Evolutionary conservation across 2,113 vertebrate species (phyloP), one percentile per base, ranked within the genome.

Genomic region (Ciconia stormi): DNA sequence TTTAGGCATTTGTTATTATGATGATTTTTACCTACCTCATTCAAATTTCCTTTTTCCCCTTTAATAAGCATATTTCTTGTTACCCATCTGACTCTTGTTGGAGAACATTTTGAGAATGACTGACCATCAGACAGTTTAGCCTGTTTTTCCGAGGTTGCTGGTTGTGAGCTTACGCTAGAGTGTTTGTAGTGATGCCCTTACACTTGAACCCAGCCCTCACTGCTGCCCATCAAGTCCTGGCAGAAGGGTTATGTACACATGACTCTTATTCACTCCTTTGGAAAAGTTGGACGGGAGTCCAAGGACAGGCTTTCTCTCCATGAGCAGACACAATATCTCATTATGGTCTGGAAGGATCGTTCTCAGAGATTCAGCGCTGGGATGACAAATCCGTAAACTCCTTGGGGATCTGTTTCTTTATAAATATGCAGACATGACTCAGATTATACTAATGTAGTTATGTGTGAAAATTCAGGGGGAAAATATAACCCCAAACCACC

Each of bases 401-500:
- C 79, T 88, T 42, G 50, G 90, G 63, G 88, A 92, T 81, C 92
- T 81, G 53, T 70, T 92, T 90, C 92, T 95, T 82, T 93, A 85
- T 77, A 95, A 96, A 82, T 73, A 90, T 3, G 8, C 62, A 88
- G 82, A 86, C 90, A 34, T 90, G 95, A 96, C 90, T 95, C 95
- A 94, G 40, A 67, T 92, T 93, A 76, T 44, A 73, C 58, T 91
- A 89, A 91, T 58, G 89, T 52, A 82, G 66, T 85, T 91, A 69
- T 58, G 81, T 91, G 87, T 95, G 91, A 94, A 96, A 94, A 95
- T 91, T 91, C 78, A 74, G 72, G 73, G 83, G 77, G 56, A 58
- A 91, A 93, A 91, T 67, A 87, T 14, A 95, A 95, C 73, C 71
- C 77, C 73, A 94, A 91, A 95, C 70, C 58, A 82, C 84, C 77